Percentiles rank a stretch among this genome's conserved stretches.
Evolutionary conservation across 2,888 invertebrate species (phyloP).

Genomic region (Tetrapedia diversipes): DNA sequence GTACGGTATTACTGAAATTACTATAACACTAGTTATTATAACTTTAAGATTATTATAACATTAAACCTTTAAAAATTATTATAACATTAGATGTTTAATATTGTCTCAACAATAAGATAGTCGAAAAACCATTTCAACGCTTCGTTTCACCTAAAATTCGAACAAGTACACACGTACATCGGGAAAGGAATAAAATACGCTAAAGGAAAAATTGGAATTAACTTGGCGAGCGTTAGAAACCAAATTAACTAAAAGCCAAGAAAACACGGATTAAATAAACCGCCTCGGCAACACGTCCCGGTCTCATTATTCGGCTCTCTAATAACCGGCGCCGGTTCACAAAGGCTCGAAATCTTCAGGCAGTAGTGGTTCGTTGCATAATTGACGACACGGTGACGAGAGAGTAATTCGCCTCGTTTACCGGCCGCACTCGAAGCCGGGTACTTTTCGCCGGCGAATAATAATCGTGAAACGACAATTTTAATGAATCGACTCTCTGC

Average conservation of each 20-base stretch:
- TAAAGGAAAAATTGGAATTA: neutral
- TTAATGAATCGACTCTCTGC: slow-evolving; percentile 68
- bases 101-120: no score
- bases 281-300: slow-evolving; percentile 22
- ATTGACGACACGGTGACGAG: slow-evolving; percentile 44
- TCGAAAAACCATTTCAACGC: no score
- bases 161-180: neutral
- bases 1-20: no score
- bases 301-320: slow-evolving; percentile 38
- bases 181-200: neutral
- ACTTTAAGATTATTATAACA: no score
- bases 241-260: slow-evolving; percentile 20
- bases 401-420: slow-evolving; percentile 52
- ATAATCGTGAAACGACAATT: slow-evolving; percentile 65
- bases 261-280: slow-evolving; percentile 27
- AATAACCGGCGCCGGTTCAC: slow-evolving; percentile 22
- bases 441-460: slow-evolving; percentile 46
- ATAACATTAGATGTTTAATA: no score
- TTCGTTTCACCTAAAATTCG: neutral
- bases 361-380: slow-evolving; percentile 36
- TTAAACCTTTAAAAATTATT: no score
- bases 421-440: neutral
- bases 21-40: no score
- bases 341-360: slow-evolving; percentile 48
- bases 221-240: neutral